Evolutionary conservation across 2,888 invertebrate genomes (phyloP), one percentile per base, ranked within the genome.

Genomic region (Noctua janthe): DNA sequence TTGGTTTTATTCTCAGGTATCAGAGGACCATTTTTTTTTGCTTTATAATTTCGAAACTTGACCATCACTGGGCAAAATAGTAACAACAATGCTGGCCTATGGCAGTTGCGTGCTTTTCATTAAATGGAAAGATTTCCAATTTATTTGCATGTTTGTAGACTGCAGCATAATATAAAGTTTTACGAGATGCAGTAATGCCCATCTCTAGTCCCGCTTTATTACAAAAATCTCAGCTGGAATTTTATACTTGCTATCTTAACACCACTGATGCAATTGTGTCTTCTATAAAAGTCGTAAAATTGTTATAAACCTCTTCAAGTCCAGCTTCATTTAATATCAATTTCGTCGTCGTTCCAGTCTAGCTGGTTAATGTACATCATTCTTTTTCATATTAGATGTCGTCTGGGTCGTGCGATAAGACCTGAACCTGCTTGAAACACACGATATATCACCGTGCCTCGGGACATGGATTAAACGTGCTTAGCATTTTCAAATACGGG

Each of bases 401-500:
- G 85, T 83, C 81, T 90, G 86, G 82, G 74, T 78, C 51, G 72
- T 77, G 64, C 84, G 86, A 90, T 91, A 90, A 87, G 88, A 89
- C 82, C 81, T 84, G 73, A 89, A 86, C 85, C 84, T 84, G 84
- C 84, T 86, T 82, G 75, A 82, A 85, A 85, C 85, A 80, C 85
- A 80, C 75, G 77, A 90, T 89, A 85, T 86, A 88, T 91, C 84
- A 88, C 80, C 76, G 78, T 81, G 69, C n/a, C 78, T 56, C 70
- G 73, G 75, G 88, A 88, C 87, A 75, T 74, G 86, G 87, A 89
- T 87, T 86, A 87, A 89, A 90, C 89, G 86, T 85, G 85, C 84
- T 84, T 84, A 78, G 85, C 85, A 85, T 91, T 73, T 85, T 75
- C 66, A 86, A 87, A 83, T 74, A 82, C 74, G 71, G 72, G 71